Evolutionary conservation across 2,797 vertebrate genomes (phyloP), one percentile per base, ranked within the genome.

Genomic region (Crocidura indochinensis): DNA sequence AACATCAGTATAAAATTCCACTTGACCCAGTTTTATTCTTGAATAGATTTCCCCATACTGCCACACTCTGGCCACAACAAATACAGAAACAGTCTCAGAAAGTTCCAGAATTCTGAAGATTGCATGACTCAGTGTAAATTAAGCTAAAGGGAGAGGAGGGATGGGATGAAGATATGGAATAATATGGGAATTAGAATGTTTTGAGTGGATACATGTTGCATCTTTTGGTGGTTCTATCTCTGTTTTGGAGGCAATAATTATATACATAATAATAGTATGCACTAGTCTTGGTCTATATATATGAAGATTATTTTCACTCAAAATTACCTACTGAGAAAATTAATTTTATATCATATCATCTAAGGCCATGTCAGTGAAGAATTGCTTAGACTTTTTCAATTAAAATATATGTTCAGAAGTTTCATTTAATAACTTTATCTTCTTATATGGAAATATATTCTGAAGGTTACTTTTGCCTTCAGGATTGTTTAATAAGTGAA

Each of bases 401-500:
- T 93, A 92, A 93, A 94, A 92, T 7, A 3, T 14, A 46, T 67
- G 10, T 62, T 26, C 47, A 81, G 71, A 56, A 91, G 91, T 91
- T 91, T 53, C 53, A 90, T 88, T 84, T 81, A 83, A 46, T 84
- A 84, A 51, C 69, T 82, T 82, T 95, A 47, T 62, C 82, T 87
- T 74, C 7, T 94, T 91, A 86, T 84, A 5, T 90, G 65, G 90
- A 94, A 94, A 91, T 77, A 90, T 22, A 88, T 79, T 92, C 73
- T 92, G 74, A 81, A 93, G 79, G 69, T 84, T 93, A 89, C 65
- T 81, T 90, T 51, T 95, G 53, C 86, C 86, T 90, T 91, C 80
- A 92, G 84, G 80, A 95, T 88, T 86, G 92, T 91, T 93, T 85
- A 93, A 84, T 68, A 92, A 92, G 79, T 93, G 29, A 91, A 93